Evolutionary conservation across 2,888 invertebrate species (phyloP).

Genomic region (Drosophila emarginata): DNA sequence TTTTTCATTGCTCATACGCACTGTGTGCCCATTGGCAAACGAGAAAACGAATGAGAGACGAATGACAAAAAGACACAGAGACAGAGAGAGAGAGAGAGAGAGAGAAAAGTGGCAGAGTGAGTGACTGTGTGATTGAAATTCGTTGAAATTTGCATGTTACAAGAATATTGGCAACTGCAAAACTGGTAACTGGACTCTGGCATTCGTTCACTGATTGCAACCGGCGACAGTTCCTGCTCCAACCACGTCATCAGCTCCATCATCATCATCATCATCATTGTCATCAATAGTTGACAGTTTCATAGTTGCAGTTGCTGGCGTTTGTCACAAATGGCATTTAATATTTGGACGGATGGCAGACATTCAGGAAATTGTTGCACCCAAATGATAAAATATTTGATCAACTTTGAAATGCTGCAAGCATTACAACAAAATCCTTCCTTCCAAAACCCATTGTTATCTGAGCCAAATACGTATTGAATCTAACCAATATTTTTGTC

Average conservation of each 20-base stretch:
- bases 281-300: slow-evolving; percentile 77
- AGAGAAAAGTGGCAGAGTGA: slow-evolving; percentile 1
- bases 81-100: neutral
- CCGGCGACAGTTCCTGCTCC: slow-evolving; percentile 19
- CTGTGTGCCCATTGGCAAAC: slow-evolving; percentile 39
- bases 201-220: slow-evolving; percentile 65
- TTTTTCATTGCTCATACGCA: slow-evolving; percentile 80
- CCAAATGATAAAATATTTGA: slow-evolving; percentile 57
- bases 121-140: slow-evolving; percentile 68
- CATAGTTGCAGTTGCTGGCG: slow-evolving; percentile 77
- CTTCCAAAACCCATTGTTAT: no score
- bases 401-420: slow-evolving; percentile 28
- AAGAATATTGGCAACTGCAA: slow-evolving; percentile 68
- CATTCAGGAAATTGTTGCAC: slow-evolving; percentile 46
- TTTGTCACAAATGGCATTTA: slow-evolving; percentile 79
- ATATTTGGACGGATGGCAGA: slow-evolving; percentile 70
- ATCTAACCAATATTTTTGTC: no score
- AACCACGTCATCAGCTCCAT: neutral
- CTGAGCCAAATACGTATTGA: no score
- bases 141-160: slow-evolving; percentile 78
- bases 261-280: slow-evolving; percentile 36
- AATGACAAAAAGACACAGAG: no score
- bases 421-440: no score
- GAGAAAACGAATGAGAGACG: neutral
- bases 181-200: slow-evolving; percentile 47